Evolutionary conservation across 2,113 vertebrate species (phyloP).

Genomic region (Tyrannus savana): DNA sequence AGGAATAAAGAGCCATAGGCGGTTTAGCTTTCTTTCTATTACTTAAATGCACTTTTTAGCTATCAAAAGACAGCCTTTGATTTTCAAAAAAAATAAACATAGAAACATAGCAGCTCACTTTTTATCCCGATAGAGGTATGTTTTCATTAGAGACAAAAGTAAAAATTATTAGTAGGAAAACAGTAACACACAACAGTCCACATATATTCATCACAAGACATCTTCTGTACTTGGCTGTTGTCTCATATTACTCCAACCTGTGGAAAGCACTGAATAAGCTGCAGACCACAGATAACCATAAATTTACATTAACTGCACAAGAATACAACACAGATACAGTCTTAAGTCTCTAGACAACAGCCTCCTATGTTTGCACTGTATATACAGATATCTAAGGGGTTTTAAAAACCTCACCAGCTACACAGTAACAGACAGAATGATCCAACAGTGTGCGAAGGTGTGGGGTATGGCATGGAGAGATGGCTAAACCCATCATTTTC

Average conservation of each 20-base stretch:
- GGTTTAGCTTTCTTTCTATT: neutral
- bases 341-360: neutral
- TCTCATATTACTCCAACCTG: neutral
- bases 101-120: neutral
- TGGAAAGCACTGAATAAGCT: neutral
- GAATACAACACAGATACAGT: neutral
- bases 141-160: neutral
- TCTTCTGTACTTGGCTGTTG: neutral
- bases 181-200: neutral
- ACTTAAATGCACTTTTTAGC: neutral
- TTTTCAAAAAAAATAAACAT: neutral
- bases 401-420: neutral
- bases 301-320: neutral
- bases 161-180: neutral
- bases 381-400: neutral
- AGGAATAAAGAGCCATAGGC: neutral
- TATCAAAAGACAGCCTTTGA: neutral
- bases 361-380: neutral
- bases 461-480: neutral
- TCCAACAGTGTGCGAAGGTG: rapidly evolving
- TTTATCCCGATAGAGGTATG: neutral
- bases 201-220: neutral
- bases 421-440: rapidly evolving
- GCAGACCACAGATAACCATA: neutral
- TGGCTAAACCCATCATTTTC: neutral